Base-by-base conservation (phyloP, 2,113 vertebrate genomes). In the Cromileptes altivelis region DNA sequence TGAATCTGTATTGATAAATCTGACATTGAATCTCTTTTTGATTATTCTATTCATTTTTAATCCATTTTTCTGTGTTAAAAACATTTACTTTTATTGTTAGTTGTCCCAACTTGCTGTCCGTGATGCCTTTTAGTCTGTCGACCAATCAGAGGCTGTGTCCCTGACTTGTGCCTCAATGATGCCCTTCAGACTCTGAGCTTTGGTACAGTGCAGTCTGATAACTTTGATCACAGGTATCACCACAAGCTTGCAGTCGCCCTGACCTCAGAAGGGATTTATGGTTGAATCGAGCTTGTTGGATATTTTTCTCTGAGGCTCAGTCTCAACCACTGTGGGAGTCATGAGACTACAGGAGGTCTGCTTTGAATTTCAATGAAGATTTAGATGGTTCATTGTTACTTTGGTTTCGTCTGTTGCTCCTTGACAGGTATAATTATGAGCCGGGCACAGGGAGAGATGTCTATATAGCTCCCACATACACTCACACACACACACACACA, bases 351-450 rank as follows among this genome's bases (percentile, higher is more conserved):
- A 75, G 33, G 53, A 71, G 50, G 62, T 64, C 70, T 76, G 84
- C 60, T 86, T 33, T 87, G 89, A 92, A 92, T 93, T 85, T 74
- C 73, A 91, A 87, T 87, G 80, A 91, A 64, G 11, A 65, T 77
- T 73, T 72, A 25, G 8, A 74, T 50, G 74, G 67, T 80, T 76
- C 75, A 75, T 72, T 89, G 80, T 77, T 78, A 62, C 81, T 82
- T 81, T 42, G 30, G 80, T 67, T 84, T 70, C 49, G 72, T 87
- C 82, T 81, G 70, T 79, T 65, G 61, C 81, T 76, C 49, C 53
- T 42, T 82, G 78, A 81, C 69, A 82, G 52, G 30, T 62, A 53
- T 67, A 81, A 81, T 81, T 80, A 85, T 76, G 53, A 79, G 27
- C 58, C 13, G 9, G 30, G 67, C 18, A 49, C 61, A 58, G 2